Base-by-base conservation (phyloP, 2,888 invertebrate genomes). In the Actias luna region DNA sequence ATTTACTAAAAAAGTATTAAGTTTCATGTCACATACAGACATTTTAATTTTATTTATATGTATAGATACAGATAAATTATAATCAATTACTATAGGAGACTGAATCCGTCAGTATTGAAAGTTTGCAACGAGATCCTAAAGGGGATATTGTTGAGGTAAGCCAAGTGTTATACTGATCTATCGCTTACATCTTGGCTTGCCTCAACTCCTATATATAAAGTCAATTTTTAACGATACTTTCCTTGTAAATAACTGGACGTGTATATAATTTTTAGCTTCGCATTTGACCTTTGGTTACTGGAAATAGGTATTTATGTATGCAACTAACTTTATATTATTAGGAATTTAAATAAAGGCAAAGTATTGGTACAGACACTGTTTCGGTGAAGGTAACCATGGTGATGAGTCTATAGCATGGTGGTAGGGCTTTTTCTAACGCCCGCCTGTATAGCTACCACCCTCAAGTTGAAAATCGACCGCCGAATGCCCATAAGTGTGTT, bases 101-200 rank as follows among this genome's bases (percentile, higher is more conserved):
- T 84, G 68, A 79, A 73, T 64, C 66, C 79, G 10, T 69, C 77
- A 63, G 80, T 87, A 39, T 72, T 86, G 80, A 84, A 75, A 67
- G 80, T 85, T 46, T 85, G 87, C 82, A 74, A 79, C 64, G 76
- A 77, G 55, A 85, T 89, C 62, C 78, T 88, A 62, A 75, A 79
- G 3, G 88, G 86, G 31, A 74, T 88, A 58, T 39, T 87, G 58
- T 63, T 86, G 76, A 88, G 88, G 88, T 89, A 73, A 84, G 82
- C 80, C 77, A 76, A 74, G 77, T 64, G 59, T 35, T 33, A 58
- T 39, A 29, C 35, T 64, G 16, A 42, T n/a, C 33, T 62, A 5
- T 64, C 46, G 65, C 70, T 71, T 76, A 66, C 66, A 72, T 75
- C 77, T 78, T 80, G 78, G 78, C 79, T 79, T 77, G 39, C 61